Evolutionary conservation across 37 sponge, comb jelly and placozoan species (phyloP).

Genomic region (Geodia barretti): DNA sequence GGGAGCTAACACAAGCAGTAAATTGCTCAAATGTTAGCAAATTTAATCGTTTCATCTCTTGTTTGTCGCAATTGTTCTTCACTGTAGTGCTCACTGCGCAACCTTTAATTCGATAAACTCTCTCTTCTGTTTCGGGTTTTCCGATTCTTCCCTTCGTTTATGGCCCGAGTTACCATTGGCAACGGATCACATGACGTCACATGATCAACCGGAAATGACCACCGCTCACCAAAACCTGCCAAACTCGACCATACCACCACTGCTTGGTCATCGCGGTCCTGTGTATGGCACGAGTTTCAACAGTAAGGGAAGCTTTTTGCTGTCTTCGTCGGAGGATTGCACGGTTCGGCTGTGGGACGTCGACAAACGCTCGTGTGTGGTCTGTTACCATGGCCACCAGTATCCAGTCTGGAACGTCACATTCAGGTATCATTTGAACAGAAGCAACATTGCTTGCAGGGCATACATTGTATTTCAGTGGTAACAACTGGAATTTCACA

Average conservation of each 20-base stretch:
- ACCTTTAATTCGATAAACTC: constrained; percentile 5
- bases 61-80: too few relatives aligned
- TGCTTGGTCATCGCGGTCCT: constrained; percentile 73
- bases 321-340: constrained; percentile 76
- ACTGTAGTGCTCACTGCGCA: constrained; percentile 37
- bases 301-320: constrained; percentile 44
- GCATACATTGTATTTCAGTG: too few relatives aligned
- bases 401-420: constrained; percentile 84
- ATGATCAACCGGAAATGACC: background rate
- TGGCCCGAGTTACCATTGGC: constrained; percentile 47
- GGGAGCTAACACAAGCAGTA: too few relatives aligned
- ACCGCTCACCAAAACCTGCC: background rate
- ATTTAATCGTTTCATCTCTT: too few relatives aligned
- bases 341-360: constrained; percentile 76
- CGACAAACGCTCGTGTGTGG: constrained; percentile 9
- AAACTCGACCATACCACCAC: background rate
- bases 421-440: constrained; percentile 50
- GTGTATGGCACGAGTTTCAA: constrained; percentile 62
- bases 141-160: constrained; percentile 73
- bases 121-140: constrained; percentile 56
- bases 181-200: constrained; percentile 31
- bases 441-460: too few relatives aligned
- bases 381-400: constrained; percentile 68
- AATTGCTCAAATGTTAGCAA: too few relatives aligned
- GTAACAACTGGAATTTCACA: too few relatives aligned